Base-by-base conservation (phyloP, 1,140 invertebrate genomes). In the Chrysoperla carnea region DNA sequence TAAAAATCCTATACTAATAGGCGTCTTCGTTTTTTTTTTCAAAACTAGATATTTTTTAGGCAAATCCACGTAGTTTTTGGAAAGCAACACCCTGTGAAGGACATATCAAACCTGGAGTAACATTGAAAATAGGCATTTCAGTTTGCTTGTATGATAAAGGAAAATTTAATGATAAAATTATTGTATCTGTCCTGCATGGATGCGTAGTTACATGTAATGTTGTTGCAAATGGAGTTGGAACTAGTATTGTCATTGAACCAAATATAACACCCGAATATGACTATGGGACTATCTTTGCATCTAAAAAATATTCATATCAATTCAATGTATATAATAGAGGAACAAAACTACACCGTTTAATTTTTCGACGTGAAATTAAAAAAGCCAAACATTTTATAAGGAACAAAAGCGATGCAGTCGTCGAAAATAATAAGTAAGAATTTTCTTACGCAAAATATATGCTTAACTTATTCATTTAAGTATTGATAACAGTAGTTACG, bases 271-370 rank as follows among this genome's bases (percentile, higher is more conserved):
- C 66, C 1, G 43, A 45, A n/a, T 61, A 58, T 14, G 50, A 67
- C 36, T 53, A 63, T 40, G 66, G 65, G 2, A 39, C 38, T 6
- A 37, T 55, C 37, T 43, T 55, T 7, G 67, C 65, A 6, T 48
- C 57, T 40, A 53, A 60, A 40, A 40, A 47, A 8, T 54, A 60
- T 13, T 45, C 27, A 28, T 27, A 54, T 8, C 47, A 57, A n/a
- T 50, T 68, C 36, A 56, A 37, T 1, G 37, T 67, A 9, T 57
- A 43, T 14, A 68, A 68, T 48, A 46, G 57, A 33, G 57, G 64
- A 1, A 55, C 43, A 6, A 46, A 45, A n/a, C 6, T 36, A n/a
- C 54, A 61, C 33, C 55, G 56, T 43, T 38, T 67, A 11, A 42
- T 55, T 6, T 62, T 58, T 45, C 2, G n/a, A 47, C 57, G 0